Evolutionary conservation across 2,888 invertebrate genomes (phyloP).

Genomic region (Ceraclea dissimilis): DNA sequence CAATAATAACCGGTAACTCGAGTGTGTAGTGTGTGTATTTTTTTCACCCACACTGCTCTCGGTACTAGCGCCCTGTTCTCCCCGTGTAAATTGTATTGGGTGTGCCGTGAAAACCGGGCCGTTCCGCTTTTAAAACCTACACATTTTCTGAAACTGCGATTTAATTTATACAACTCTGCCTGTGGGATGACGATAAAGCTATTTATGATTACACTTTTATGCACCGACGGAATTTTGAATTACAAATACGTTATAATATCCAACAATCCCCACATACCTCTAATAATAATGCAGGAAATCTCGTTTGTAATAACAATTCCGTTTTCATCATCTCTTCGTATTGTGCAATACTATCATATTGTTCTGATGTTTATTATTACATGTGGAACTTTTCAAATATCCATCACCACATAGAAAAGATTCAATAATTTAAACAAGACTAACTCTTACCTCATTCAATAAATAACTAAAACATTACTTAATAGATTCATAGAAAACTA

Average conservation of each 20-base stretch:
- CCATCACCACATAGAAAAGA: no score
- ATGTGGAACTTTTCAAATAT: no score
- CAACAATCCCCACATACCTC: no score
- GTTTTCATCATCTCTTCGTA: not conserved
- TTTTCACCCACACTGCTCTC: constrained; percentile 13
- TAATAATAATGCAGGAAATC: no score
- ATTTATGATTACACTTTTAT: constrained; percentile 9
- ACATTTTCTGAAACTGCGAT: constrained; percentile 5
- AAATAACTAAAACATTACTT: no score
- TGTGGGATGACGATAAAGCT: constrained; percentile 13
- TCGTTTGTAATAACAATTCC: constrained; percentile 1
- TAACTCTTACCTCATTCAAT: no score
- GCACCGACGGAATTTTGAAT: constrained; percentile 8
- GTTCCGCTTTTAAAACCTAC: constrained; percentile 16
- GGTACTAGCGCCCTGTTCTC: constrained; percentile 6
- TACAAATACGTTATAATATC: not conserved
- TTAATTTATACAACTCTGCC: constrained; percentile 11
- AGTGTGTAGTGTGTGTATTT: constrained; percentile 1
- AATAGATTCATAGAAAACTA: no score
- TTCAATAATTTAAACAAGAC: no score
- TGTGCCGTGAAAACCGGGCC: constrained; percentile 12
- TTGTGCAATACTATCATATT: no score
- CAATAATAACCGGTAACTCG: constrained; percentile 13
- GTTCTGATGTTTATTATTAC: no score
- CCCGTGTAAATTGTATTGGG: constrained; percentile 11